Evolutionary conservation across 2,797 vertebrate species (phyloP).

Genomic region (Malurus leucopterus): DNA sequence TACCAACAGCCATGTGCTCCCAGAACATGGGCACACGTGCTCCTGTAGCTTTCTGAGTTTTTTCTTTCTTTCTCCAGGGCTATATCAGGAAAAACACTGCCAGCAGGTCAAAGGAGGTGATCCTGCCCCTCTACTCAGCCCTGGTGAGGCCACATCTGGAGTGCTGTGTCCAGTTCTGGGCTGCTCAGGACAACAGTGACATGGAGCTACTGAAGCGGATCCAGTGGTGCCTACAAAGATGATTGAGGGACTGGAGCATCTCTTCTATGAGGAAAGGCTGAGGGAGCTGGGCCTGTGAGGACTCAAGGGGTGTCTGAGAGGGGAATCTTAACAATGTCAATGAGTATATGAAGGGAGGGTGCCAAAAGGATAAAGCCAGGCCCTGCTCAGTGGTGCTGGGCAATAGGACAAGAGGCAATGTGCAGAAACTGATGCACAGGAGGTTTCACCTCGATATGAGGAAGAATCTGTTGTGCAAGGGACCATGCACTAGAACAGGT

Average conservation of each 20-base stretch:
- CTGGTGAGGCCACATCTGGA: neutral
- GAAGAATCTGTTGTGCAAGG: neutral
- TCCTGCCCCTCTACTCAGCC: neutral
- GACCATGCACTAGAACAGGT: neutral
- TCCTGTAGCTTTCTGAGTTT: neutral
- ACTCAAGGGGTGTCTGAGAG: neutral
- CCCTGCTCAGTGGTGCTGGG: neutral
- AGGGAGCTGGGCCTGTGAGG: neutral
- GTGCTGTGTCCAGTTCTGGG: neutral
- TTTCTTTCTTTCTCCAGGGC: neutral
- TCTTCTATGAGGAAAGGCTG: neutral
- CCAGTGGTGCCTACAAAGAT: accelerated
- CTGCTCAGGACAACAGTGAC: neutral
- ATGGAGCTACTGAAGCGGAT: neutral
- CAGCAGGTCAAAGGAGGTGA: neutral
- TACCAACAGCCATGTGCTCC: neutral
- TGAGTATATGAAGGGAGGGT: neutral
- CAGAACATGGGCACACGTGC: accelerated
- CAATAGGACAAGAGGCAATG: neutral
- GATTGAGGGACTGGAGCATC: neutral
- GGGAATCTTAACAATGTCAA: neutral
- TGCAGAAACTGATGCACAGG: neutral
- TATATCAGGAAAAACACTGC: neutral
- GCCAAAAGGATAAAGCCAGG: neutral
- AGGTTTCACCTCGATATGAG: neutral